Evolutionary conservation across 2,888 invertebrate genomes (phyloP).

Genomic region (Hoplodrina ambigua): DNA sequence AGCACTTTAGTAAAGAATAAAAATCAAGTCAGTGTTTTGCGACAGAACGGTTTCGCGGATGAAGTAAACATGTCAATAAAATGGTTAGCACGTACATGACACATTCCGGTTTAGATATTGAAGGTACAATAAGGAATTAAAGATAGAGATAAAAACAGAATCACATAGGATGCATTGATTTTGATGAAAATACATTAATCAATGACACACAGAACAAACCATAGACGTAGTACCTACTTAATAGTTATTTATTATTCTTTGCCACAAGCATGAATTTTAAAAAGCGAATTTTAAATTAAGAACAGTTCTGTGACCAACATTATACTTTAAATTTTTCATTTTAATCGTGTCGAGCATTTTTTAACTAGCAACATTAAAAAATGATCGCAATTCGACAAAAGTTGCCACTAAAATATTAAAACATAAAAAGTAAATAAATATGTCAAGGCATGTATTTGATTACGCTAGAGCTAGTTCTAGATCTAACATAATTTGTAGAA

Average conservation of each 20-base stretch:
- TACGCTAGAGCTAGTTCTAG: conserved; percentile 18
- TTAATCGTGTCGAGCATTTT: neutral
- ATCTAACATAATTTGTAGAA: conserved; percentile 32
- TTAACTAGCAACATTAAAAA: conserved; percentile 1
- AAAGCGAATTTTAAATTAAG: neutral
- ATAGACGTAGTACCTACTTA: no score
- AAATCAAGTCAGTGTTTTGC: conserved; percentile 26
- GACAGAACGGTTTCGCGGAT: conserved; percentile 18
- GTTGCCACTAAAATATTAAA: neutral
- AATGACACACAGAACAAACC: no score
- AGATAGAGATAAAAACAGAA: neutral
- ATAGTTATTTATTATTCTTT: no score
- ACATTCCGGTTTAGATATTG: conserved; percentile 44
- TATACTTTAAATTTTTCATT: neutral
- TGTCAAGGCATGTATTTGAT: conserved; percentile 31
- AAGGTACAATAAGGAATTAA: conserved; percentile 24
- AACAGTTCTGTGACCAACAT: neutral
- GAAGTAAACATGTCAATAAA: conserved; percentile 53
- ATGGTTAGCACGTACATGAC: conserved; percentile 53
- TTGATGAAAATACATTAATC: no score
- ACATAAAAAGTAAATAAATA: conserved; percentile 20
- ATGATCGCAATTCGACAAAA: conserved; percentile 14
- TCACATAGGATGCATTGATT: neutral
- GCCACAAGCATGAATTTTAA: no score
- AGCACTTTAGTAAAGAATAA: conserved; percentile 27